Evolutionary conservation across 2,113 vertebrate species (phyloP).

Genomic region (Tupaia chinensis): DNA sequence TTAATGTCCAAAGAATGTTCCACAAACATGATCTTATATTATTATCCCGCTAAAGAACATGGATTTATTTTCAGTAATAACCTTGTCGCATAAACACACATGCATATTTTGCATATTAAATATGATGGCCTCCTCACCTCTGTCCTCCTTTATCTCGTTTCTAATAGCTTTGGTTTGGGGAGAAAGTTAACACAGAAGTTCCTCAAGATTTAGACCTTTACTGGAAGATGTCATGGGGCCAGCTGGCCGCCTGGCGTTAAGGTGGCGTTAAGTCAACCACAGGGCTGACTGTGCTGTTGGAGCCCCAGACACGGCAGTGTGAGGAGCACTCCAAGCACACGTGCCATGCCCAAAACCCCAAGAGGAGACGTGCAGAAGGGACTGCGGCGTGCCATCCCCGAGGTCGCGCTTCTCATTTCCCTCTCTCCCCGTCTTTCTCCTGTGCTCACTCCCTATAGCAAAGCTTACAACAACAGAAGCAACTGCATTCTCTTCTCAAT

Average conservation of each 20-base stretch:
- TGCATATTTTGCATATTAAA: not conserved
- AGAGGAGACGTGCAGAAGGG: no score
- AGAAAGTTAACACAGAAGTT: not conserved
- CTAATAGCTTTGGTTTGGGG: not conserved
- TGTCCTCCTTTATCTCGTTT: not conserved
- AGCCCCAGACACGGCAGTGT: no score
- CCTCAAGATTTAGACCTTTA: not conserved
- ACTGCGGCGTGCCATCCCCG: no score
- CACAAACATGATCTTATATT: not conserved
- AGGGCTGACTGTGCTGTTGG: no score
- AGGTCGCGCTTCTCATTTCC: no score
- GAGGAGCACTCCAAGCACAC: no score
- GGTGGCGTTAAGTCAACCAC: no score
- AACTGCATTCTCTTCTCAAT: not conserved
- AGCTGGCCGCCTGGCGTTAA: no score
- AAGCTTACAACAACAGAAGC: not conserved
- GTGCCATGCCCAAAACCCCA: no score
- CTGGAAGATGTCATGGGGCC: not conserved
- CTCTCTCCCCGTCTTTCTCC: no score
- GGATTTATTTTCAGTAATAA: not conserved
- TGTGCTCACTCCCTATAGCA: no score
- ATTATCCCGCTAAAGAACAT: not conserved
- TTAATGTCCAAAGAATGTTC: not conserved
- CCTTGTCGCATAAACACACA: not conserved
- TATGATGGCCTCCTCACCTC: not conserved